Percentiles rank a stretch among this genome's conserved stretches.
Evolutionary conservation across 2,113 vertebrate species (phyloP).

Genomic region (Struthio camelus): DNA sequence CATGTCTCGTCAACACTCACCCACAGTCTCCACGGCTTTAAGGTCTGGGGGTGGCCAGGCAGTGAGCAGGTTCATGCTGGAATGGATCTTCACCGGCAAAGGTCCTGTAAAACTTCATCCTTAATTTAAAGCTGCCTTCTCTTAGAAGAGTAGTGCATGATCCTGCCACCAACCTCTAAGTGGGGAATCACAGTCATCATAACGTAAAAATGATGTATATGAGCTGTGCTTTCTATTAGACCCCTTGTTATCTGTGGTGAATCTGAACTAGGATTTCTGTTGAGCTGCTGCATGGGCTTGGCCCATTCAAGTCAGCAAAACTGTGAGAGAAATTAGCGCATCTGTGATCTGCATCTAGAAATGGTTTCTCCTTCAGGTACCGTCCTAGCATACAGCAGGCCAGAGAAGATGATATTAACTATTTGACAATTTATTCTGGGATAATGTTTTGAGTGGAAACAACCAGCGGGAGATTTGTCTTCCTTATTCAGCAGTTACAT

Average conservation of each 20-base stretch:
- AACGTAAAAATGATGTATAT: neutral
- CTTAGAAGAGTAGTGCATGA: neutral
- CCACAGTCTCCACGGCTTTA: neutral
- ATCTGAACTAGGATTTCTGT: neutral
- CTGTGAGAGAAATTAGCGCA: neutral
- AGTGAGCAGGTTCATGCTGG: neutral
- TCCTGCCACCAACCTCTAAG: neutral
- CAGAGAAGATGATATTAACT: neutral
- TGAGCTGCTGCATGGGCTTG: neutral
- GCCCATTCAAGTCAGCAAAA: neutral
- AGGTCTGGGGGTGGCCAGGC: neutral
- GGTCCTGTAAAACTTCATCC: neutral
- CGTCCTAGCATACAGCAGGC: neutral
- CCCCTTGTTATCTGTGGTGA: neutral
- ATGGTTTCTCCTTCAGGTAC: neutral
- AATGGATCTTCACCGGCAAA: neutral
- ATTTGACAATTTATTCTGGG: slow-evolving; percentile 17
- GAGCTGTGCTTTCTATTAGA: neutral
- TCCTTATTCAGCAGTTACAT: slow-evolving; percentile 55
- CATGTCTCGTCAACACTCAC: neutral
- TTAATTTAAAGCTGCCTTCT: neutral
- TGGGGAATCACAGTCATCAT: neutral
- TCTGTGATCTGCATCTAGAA: neutral
- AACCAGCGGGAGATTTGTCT: neutral
- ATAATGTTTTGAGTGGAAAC: slow-evolving; percentile 24